Conservation (phyloP, 92 coral and sea anemone species). For the Parazoanthus swiftii region DNA sequence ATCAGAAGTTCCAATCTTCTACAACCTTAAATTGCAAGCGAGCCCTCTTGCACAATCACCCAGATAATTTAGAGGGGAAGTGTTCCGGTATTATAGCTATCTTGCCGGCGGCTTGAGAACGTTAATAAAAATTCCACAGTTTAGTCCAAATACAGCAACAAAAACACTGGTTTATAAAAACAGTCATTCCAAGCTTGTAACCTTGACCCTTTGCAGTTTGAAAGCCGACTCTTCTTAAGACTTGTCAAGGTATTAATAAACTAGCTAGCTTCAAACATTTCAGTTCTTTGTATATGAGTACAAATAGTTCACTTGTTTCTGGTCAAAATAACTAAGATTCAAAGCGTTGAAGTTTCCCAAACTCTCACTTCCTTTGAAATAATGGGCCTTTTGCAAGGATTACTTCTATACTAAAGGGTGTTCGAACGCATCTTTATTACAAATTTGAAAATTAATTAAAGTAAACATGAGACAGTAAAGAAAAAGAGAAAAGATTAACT, state of each 20-base stretch:
- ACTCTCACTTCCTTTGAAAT: background rate
- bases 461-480: too few species aligned
- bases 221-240: background rate
- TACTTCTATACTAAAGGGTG: background rate
- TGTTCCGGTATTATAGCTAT: conserved; percentile 12
- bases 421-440: background rate
- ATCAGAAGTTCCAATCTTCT: background rate
- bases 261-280: background rate
- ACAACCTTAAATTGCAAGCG: too few species aligned
- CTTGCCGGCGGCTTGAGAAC: conserved; percentile 29
- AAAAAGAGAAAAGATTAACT: background rate
- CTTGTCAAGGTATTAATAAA: background rate
- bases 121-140: conserved; percentile 2
- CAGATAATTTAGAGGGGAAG: background rate
- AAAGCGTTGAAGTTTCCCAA: too few species aligned
- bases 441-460: background rate
- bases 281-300: background rate
- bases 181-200: background rate
- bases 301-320: background rate
- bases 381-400: too few species aligned
- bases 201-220: conserved; percentile 4
- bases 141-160: conserved; percentile 29
- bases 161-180: background rate
- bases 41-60: background rate
- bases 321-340: background rate